These are phyloP conservation scores for Achlya flavicornis DNA, from an alignment of 2,888 invertebrate genomes.

Conservation along the genomic window DNA sequence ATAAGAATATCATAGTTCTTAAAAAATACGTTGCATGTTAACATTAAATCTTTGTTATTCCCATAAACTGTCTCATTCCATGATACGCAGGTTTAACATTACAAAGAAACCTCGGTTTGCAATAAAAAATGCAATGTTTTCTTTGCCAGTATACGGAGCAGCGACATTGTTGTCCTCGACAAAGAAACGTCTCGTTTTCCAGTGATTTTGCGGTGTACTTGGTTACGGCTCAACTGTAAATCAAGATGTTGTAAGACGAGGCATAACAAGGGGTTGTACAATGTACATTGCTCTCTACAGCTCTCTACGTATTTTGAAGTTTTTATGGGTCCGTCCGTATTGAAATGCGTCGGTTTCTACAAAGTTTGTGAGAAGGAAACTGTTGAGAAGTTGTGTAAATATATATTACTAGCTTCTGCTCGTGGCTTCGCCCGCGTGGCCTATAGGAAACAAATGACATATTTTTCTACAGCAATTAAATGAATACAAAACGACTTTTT, in stretches of 20 bases:
- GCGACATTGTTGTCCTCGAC: slow-evolving; percentile 4
- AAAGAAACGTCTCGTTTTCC: slow-evolving; percentile 8
- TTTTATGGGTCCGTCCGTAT: not conserved
- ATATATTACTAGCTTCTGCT: no score
- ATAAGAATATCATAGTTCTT: no score
- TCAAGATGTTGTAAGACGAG: slow-evolving; percentile 4
- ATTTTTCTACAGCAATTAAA: no score
- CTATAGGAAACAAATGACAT: no score
- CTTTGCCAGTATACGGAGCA: slow-evolving; percentile 4
- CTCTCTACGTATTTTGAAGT: not conserved
- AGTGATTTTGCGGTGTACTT: slow-evolving; percentile 7
- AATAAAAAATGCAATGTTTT: slow-evolving; percentile 9
- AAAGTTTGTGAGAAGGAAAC: not conserved
- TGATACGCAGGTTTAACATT: slow-evolving; percentile 1
- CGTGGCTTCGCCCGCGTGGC: no score
- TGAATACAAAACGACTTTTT: no score
- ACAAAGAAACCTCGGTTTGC: slow-evolving; percentile 5
- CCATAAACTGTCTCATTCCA: not conserved
- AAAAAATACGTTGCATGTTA: not conserved
- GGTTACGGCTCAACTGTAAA: slow-evolving; percentile 7
- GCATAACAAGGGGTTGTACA: slow-evolving; percentile 1
- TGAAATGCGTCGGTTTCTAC: not conserved
- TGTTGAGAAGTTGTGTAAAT: no score
- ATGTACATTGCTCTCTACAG: not conserved
- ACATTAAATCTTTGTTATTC: not conserved